These are phyloP conservation scores for Steinernema carpocapsae DNA, from an alignment of 2,888 invertebrate species.

Conservation along the genomic window DNA sequence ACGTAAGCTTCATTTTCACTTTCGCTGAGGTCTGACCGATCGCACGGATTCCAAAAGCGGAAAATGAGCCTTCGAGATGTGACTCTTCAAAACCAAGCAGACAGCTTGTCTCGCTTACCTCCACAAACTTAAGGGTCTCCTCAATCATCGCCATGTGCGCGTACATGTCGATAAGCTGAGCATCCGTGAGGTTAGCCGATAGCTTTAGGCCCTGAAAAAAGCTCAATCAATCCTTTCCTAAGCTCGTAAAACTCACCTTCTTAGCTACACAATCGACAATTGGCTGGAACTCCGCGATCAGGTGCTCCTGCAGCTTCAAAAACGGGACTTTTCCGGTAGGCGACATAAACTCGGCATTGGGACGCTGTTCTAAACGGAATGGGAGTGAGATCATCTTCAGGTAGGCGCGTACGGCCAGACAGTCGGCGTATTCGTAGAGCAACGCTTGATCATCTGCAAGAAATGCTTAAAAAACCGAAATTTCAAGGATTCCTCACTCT, in stretches of 20 bases:
- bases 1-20: too few relatives aligned
- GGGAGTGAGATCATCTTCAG: conserved; percentile 88
- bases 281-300: conserved; percentile 87
- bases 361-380: conserved; percentile 81
- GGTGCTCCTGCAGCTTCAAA: conserved; percentile 85
- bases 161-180: conserved; percentile 86
- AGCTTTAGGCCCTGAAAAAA: conserved; percentile 51
- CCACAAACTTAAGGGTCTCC: conserved; percentile 85
- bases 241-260: conserved; percentile 73
- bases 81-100: too few relatives aligned
- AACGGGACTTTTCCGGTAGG: conserved; percentile 85
- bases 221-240: not conserved
- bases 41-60: too few relatives aligned
- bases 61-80: too few relatives aligned
- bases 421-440: conserved; percentile 90
- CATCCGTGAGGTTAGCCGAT: conserved; percentile 71
- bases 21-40: too few relatives aligned
- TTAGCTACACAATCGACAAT: conserved; percentile 86
- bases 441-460: conserved; percentile 85
- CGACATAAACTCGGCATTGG: conserved; percentile 95
- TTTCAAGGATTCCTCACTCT: conserved; percentile 44
- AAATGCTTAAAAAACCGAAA: not conserved
- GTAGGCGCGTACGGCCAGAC: conserved; percentile 88
- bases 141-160: conserved; percentile 87
- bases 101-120: too few relatives aligned